These are phyloP conservation scores for Drosophila lacteicornis DNA, from an alignment of 1,140 invertebrate genomes.

Conservation along the genomic window DNA sequence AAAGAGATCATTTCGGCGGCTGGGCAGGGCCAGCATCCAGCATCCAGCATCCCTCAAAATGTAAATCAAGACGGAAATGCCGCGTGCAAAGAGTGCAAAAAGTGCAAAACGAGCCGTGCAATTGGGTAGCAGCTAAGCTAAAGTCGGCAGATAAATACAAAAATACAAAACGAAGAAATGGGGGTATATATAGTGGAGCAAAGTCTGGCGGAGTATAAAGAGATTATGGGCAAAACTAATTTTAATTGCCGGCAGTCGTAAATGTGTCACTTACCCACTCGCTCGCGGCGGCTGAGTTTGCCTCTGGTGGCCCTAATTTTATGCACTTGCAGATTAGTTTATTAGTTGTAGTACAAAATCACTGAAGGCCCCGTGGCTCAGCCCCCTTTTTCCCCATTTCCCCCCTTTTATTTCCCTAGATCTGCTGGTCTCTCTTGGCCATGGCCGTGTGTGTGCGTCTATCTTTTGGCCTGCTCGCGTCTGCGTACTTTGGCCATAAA, in stretches of 20 bases:
- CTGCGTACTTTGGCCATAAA: slow-evolving; percentile 83
- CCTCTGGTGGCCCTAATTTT: slow-evolving; percentile 81
- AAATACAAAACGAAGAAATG: background rate
- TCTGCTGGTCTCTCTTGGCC: slow-evolving; percentile 46
- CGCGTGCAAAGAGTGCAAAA: slow-evolving; percentile 75
- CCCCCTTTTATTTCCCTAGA: slow-evolving; percentile 11
- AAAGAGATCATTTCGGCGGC: slow-evolving; percentile 46
- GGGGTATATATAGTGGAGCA: slow-evolving; percentile 16
- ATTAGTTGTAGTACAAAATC: slow-evolving; percentile 82
- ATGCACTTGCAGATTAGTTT: slow-evolving; percentile 83
- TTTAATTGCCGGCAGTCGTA: slow-evolving; percentile 78
- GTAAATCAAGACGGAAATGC: slow-evolving; percentile 81
- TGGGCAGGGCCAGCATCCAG: background rate
- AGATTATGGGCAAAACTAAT: slow-evolving; percentile 81
- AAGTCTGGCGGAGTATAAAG: slow-evolving; percentile 66
- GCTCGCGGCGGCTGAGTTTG: slow-evolving; percentile 26
- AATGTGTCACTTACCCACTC: slow-evolving; percentile 72
- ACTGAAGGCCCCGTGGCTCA: slow-evolving; percentile 52
- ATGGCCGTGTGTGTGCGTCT: slow-evolving; percentile 54
- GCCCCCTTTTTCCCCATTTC: background rate
- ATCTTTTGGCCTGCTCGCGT: slow-evolving; percentile 47
- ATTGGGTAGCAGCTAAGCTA: slow-evolving; percentile 70
- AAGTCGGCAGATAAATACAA: slow-evolving; percentile 39
- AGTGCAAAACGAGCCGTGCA: slow-evolving; percentile 77
- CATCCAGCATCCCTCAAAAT: slow-evolving; percentile 33